Base-by-base conservation (phyloP, 2,113 vertebrate genomes). In the Erinaceus europaeus region DNA sequence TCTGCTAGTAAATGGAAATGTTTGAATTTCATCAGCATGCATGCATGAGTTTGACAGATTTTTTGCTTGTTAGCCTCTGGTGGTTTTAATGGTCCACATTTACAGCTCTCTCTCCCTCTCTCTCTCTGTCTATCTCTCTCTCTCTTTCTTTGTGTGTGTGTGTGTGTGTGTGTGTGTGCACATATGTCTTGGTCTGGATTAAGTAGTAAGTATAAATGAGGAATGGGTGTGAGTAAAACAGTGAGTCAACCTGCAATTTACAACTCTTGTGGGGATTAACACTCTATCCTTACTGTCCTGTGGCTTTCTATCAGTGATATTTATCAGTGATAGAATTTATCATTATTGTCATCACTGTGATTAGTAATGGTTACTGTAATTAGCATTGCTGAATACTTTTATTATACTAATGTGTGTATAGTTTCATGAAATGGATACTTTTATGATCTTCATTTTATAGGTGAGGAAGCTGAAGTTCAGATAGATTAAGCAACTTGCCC, bases 321-420 rank as follows among this genome's bases (percentile, higher is more conserved):
- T 75, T 84, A 44, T 12, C 83, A n/a, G n/a, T n/a, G n/a, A 46
- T 52, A 61, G 34, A 77, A 62, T 18, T 83, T 80, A 67, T 42
- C 69, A 29, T 76, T n/a, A 55, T 69, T 72, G 73, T 57, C 50
- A 84, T 68, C 8, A 44, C 73, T 36, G 73, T 40, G 27, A 69
- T 86, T 91, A 69, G 14, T 86, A 87, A 36, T 79, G 75, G 87
- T 65, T 61, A 87, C 76, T 72, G 72, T 5, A 53, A 32, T 53
- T 84, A 64, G 67, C 46, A 90, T 69, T 76, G 5, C 61, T 68
- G 46, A 12, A 29, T 3, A 53, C 29, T 69, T 93, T 48, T 38
- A 67, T 62, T 52, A 67, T 62, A 9, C 9, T 76, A 77, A 23
- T 53, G 48, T 25, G 86, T 78, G 59, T 32, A 71, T 84, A 87